Percentiles rank a stretch among this genome's conserved stretches.
Conservation (phyloP, 2,797 vertebrate genomes). For the Neolamprologus multifasciatus region DNA sequence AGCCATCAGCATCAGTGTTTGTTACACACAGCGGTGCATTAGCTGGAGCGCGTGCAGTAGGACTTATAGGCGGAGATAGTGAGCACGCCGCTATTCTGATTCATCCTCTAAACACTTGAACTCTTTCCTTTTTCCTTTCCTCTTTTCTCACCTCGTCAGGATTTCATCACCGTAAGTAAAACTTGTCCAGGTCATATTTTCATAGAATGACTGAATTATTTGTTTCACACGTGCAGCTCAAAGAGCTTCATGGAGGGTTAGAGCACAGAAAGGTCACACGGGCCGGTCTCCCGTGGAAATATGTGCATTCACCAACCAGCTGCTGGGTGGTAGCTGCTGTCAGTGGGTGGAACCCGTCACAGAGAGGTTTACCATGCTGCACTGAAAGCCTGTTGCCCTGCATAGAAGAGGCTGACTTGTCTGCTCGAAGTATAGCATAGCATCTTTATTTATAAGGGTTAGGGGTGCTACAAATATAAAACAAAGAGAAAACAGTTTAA, state of each 20-base stretch:
- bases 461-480: neutral
- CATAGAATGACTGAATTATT: neutral
- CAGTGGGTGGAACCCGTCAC: neutral
- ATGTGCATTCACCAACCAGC: neutral
- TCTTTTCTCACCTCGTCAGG: conserved; percentile 38
- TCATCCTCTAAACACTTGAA: neutral
- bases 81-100: neutral
- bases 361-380: neutral
- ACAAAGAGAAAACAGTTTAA: neutral
- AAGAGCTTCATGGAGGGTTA: neutral
- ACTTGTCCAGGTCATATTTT: neutral
- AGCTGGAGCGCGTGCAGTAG: neutral
- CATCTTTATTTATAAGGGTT: neutral
- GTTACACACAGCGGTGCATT: neutral
- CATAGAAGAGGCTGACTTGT: neutral
- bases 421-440: neutral
- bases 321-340: fast-evolving
- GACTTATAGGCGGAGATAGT: neutral
- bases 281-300: neutral
- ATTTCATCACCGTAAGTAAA: conserved; percentile 69
- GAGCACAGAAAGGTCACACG: neutral
- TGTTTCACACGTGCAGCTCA: neutral
- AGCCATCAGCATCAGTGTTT: neutral
- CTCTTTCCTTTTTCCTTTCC: neutral
- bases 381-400: fast-evolving